Evolutionary conservation across 2,888 invertebrate genomes (phyloP).

Genomic region (Oscheius myriophilus): DNA sequence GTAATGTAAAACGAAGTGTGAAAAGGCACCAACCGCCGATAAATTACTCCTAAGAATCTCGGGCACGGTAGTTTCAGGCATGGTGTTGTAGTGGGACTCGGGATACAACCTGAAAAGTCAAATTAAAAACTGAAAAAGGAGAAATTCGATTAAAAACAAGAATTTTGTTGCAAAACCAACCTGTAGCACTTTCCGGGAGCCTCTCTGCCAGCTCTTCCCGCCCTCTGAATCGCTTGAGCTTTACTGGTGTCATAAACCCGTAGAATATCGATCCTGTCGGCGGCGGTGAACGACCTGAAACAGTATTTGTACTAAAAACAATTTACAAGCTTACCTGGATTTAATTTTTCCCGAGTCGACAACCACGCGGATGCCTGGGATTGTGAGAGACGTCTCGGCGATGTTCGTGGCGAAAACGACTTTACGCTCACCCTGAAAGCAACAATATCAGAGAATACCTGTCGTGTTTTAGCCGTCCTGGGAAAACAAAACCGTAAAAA

Average conservation of each 20-base stretch:
- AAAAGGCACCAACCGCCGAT: conserved; percentile 33
- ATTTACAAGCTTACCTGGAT: conserved; percentile 47
- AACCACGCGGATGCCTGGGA: conserved; percentile 87
- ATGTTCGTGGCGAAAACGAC: conserved; percentile 93
- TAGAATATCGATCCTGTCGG: conserved; percentile 77
- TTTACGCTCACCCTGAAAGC: conserved; percentile 74
- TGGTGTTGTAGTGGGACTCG: conserved; percentile 78
- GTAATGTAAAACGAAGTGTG: not conserved
- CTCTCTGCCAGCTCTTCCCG: conserved; percentile 87
- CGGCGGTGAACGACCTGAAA: conserved; percentile 57
- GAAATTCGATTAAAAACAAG: not conserved
- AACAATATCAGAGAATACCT: too few relatives aligned
- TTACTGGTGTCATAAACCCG: conserved; percentile 84
- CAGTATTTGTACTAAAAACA: not conserved
- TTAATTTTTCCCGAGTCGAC: conserved; percentile 70
- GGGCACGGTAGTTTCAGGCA: conserved; percentile 82
- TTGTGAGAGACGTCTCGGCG: conserved; percentile 96
- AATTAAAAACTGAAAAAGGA: not conserved
- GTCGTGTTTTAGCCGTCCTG: too few relatives aligned
- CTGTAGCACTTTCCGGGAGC: conserved; percentile 68
- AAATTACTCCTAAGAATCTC: conserved; percentile 80
- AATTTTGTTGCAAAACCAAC: not conserved
- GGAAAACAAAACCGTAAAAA: too few relatives aligned
- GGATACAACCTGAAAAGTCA: conserved; percentile 29
- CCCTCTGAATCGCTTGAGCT: conserved; percentile 89